A percentile compares a stretch with the other conserved stretches of the same genome.
phyloP scores from a whole-genome alignment of 2,888 invertebrate genomes.

The Ophraella communa region DNA sequence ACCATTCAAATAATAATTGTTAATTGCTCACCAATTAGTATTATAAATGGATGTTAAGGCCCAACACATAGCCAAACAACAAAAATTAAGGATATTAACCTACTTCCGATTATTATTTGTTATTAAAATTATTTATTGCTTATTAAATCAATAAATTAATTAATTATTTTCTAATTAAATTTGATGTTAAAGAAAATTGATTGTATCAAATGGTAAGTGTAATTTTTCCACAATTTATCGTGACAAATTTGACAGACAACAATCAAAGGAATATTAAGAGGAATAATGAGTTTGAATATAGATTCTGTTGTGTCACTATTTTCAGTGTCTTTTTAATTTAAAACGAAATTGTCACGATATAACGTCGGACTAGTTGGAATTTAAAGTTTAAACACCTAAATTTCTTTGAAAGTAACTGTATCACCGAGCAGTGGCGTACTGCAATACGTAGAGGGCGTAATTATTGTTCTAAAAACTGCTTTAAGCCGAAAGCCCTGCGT shows the following conservation, averaged over 20 bases:
- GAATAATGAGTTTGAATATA: too few relatives aligned
- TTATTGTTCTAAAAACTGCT: too few relatives aligned
- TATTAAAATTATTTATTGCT: not conserved
- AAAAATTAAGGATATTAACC: not conserved
- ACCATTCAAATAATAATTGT: not conserved
- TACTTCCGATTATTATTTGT: not conserved
- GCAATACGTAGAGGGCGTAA: not conserved
- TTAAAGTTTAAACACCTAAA: conserved; percentile 3
- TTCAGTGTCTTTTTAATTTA: not conserved
- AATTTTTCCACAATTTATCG: too few relatives aligned
- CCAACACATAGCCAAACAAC: not conserved
- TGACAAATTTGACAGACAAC: too few relatives aligned
- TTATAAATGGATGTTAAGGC: not conserved
- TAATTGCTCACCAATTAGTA: not conserved
- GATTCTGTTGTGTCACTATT: too few relatives aligned
- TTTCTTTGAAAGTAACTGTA: conserved; percentile 1
- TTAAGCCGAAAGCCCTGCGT: too few relatives aligned
- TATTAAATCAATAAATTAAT: not conserved
- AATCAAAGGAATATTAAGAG: too few relatives aligned
- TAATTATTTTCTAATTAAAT: not conserved
- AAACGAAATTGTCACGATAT: not conserved
- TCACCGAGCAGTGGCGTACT: not conserved
- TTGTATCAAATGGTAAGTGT: too few relatives aligned
- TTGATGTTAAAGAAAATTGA: too few relatives aligned
- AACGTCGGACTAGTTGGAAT: not conserved